Conservation (phyloP, 2,888 invertebrate species). For the Thumatha senex region DNA sequence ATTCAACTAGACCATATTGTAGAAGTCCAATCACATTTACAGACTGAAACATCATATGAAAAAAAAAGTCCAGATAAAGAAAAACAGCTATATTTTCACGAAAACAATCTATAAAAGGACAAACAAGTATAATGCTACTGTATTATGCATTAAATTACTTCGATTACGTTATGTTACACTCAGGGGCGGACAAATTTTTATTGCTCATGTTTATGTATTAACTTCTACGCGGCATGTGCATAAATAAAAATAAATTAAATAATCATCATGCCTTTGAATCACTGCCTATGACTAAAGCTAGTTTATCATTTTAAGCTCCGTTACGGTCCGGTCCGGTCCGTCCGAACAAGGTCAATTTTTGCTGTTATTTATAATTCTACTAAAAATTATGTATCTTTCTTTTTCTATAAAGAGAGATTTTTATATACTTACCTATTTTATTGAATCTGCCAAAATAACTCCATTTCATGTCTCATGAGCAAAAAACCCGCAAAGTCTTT, state of each 20-base stretch:
- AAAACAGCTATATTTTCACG: background rate
- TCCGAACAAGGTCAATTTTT: constrained; percentile 1
- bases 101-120: constrained; percentile 20
- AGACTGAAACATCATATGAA: too few species aligned
- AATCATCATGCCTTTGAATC: constrained; percentile 11
- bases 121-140: constrained; percentile 9
- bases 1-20: too few species aligned
- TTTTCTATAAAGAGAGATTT: background rate
- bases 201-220: constrained; percentile 31
- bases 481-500: too few species aligned
- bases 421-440: too few species aligned
- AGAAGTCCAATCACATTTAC: too few species aligned
- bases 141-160: constrained; percentile 17
- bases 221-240: constrained; percentile 15
- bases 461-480: too few species aligned
- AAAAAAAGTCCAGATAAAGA: background rate
- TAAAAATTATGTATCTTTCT: background rate
- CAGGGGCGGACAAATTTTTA: constrained; percentile 34
- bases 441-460: too few species aligned
- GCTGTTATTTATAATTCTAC: background rate
- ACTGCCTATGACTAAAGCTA: background rate
- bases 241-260: constrained; percentile 10
- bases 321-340: too few species aligned
- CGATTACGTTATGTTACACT: constrained; percentile 34
- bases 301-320: constrained; percentile 9